Evolutionary conservation across 2,797 vertebrate species (phyloP), one percentile per base, ranked within the genome.

Genomic region (Fringilla coelebs): DNA sequence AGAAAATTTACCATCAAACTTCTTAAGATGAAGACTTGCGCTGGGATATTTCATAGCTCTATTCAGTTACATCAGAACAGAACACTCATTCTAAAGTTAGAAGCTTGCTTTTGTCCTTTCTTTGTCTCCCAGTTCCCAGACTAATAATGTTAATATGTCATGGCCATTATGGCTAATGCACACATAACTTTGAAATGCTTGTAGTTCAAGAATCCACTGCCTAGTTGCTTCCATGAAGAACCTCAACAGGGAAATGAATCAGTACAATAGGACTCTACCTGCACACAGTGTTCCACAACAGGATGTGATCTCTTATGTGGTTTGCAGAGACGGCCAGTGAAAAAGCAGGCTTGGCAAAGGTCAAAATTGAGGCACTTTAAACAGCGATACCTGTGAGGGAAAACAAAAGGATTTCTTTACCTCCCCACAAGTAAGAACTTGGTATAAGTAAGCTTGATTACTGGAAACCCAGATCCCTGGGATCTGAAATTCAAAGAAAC

Each of bases 331-430:
- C 74, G 94, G 49, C 97, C 95, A 2, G 97, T 98, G 83, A 99
- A 96, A 97, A 99, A 99, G 94, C 99, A 99, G 76, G 76, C 96
- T 94, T 99, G 98, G 96, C 99, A 99, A 95, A 99, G 92, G 63
- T 99, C 98, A 90, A 99, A 97, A 84, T 98, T 98, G 45, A 99
- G 96, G 95, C 99, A 99, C 95, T 98, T 99, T 91, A 98, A 93
- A 94, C 99, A 99, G 73, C 95, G 97, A 96, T 98, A 99, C 96
- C 99, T 99, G 93, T 45, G 63, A 88, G 58, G 46, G 17, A 82
- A 79, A 86, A 58, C 6, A 62, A 38, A 74, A 89, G 14, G 2
- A 34, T 17, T 41, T 48, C 28, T 77, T 67, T 79, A 17, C 22
- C 77, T 55, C 9, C 16, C 28, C 28, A 68, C 17, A 17, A 36